Conservation (phyloP, 92 coral and sea anemone species). For the Isaurus tuberculatus region DNA sequence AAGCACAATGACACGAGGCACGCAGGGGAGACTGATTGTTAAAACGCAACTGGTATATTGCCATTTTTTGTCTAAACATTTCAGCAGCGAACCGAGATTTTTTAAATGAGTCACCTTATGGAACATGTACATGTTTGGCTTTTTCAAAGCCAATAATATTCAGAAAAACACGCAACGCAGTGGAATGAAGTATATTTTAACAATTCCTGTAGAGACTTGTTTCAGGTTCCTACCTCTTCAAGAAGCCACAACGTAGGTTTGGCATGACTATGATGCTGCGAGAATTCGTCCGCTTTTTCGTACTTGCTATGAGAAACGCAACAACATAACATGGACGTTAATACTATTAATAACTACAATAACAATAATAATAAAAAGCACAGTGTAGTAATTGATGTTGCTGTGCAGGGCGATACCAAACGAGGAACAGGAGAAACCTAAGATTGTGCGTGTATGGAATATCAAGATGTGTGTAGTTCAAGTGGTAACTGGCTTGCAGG, state of each 20-base stretch:
- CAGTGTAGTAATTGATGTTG: not conserved
- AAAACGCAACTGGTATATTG: too few species aligned
- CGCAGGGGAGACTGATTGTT: too few species aligned
- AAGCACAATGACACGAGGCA: too few species aligned
- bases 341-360: not conserved
- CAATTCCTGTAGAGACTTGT: not conserved
- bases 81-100: too few species aligned
- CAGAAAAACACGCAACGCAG: not conserved
- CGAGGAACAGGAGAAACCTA: too few species aligned
- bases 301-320: constrained; percentile 6
- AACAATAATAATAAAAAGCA: not conserved
- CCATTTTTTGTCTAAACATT: too few species aligned
- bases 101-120: too few species aligned
- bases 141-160: too few species aligned
- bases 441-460: too few species aligned
- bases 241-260: constrained; percentile 31
- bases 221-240: constrained; percentile 19
- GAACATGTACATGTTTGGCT: too few species aligned
- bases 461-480: too few species aligned
- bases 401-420: not conserved
- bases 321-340: not conserved
- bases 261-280: constrained; percentile 2
- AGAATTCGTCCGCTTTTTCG: not conserved
- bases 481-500: too few species aligned
- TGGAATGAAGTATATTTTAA: not conserved